Evolutionary conservation across 2,797 vertebrate species (phyloP), one percentile per base, ranked within the genome.

Genomic region (Caiman crocodilus): DNA sequence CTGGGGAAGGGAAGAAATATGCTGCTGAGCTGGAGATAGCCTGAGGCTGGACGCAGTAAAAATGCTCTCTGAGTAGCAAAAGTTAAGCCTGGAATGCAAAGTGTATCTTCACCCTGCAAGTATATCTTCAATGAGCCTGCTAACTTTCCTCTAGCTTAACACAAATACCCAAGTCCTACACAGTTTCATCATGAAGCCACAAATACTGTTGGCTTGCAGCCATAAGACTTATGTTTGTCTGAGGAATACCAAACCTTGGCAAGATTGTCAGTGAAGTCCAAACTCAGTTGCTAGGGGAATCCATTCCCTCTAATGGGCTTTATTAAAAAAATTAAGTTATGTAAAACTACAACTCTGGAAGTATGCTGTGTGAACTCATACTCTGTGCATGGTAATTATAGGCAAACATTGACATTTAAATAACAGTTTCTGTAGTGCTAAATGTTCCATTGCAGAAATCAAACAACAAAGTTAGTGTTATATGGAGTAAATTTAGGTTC

Each of bases 1-100:
- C 13, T 1, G 4, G 71, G 69, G 15, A 10, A 5, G 6, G 28
- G 57, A 85, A 85, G 69, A 32, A 76, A 1, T 0, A 0, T 10
- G 6, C 8, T 73, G 6, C 79, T 67, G 55, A 13, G 50, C 14
- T 15, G 35, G 69, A 35, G 35, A 42, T 42, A 50, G 35, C 69
- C 50, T 32, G 69, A 73, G 69, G 69, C 69, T 14, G 50, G 23
- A 42, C 16, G 23, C 23, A 73, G 35, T 21, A 14, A 42, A 4
- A 15, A 25, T 16, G 35, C 35, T 14, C 26, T 32, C 69, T 73
- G 14, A 25, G 69, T 10, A 12, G 14, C 50, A 90, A 32, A 35
- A 1, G 0, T 30, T 71, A 50, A 32, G 17, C 57, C 25, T 2
- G 1, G 60, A 73, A 50, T 26, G 35, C 21, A 73, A 73, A 73